phyloP scores from a whole-genome alignment of 2,888 invertebrate genomes.

The Drosophila nr. medialis region DNA sequence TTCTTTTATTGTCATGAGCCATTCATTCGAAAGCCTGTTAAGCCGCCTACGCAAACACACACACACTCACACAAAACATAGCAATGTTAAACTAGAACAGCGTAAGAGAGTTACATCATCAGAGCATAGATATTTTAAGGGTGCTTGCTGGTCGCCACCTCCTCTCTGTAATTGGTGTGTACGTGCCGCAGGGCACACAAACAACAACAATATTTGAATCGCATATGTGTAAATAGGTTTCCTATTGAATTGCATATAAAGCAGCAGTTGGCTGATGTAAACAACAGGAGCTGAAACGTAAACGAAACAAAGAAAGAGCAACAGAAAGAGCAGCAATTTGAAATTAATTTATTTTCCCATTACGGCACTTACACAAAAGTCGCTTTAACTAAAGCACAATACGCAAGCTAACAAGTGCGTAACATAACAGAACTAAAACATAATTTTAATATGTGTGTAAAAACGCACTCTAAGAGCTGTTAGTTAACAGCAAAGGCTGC shows the following conservation, averaged over 20 bases:
- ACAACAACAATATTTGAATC: conserved; percentile 39
- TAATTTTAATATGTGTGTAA: not conserved
- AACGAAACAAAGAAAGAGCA: not conserved
- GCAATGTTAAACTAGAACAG: conserved; percentile 28
- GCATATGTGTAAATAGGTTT: conserved; percentile 51
- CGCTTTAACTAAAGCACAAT: not conserved
- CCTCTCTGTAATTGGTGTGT: conserved; percentile 43
- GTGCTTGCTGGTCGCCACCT: conserved; percentile 33
- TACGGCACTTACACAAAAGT: not conserved
- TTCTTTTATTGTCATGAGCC: conserved; percentile 31
- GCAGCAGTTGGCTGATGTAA: conserved; percentile 26
- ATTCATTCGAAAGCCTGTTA: conserved; percentile 59
- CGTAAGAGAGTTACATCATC: conserved; percentile 20
- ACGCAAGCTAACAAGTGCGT: not conserved
- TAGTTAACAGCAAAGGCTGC: conserved; percentile 6
- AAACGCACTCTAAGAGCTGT: not conserved
- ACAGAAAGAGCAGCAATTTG: not conserved
- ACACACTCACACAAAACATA: conserved; percentile 13
- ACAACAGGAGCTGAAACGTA: conserved; percentile 25
- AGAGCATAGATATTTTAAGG: conserved; percentile 55
- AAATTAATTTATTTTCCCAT: conserved; percentile 7
- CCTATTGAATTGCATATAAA: conserved; percentile 11
- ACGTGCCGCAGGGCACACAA: conserved; percentile 65
- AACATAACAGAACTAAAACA: not conserved
- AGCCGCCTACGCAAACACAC: conserved; percentile 29